Evolutionary conservation across 2,113 vertebrate species (phyloP).

Genomic region (Pantherophis guttatus): DNA sequence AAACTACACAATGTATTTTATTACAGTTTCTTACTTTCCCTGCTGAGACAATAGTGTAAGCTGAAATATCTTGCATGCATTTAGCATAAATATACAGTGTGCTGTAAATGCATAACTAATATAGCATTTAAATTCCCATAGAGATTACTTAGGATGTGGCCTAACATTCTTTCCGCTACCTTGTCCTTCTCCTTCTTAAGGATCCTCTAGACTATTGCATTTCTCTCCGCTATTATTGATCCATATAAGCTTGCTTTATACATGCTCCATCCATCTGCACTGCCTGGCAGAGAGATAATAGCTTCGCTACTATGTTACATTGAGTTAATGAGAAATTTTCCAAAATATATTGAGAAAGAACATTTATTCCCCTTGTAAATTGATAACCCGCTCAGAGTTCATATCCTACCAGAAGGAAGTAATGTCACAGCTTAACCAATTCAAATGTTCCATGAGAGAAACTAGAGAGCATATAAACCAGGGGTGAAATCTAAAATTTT

Average conservation of each 20-base stretch:
- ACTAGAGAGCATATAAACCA: background rate
- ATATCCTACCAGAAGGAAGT: background rate
- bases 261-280: background rate
- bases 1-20: background rate
- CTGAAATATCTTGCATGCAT: background rate
- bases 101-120: background rate
- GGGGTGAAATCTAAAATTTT: too few species aligned
- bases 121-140: background rate
- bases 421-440: background rate
- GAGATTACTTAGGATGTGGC: background rate
- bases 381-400: background rate
- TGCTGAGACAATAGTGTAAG: background rate
- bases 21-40: background rate
- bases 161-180: background rate
- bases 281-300: background rate
- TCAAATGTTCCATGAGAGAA: slow-evolving; percentile 7
- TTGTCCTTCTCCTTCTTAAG: background rate
- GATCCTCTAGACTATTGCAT: background rate
- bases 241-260: slow-evolving; percentile 6
- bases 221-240: background rate
- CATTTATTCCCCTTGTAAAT: slow-evolving; percentile 5
- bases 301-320: background rate
- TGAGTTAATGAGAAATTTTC: slow-evolving; percentile 32
- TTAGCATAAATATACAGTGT: background rate
- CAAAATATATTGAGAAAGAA: slow-evolving; percentile 28